These are phyloP conservation scores for Crioceris asparagi DNA, from an alignment of 2,888 invertebrate genomes.

Conservation along the genomic window DNA sequence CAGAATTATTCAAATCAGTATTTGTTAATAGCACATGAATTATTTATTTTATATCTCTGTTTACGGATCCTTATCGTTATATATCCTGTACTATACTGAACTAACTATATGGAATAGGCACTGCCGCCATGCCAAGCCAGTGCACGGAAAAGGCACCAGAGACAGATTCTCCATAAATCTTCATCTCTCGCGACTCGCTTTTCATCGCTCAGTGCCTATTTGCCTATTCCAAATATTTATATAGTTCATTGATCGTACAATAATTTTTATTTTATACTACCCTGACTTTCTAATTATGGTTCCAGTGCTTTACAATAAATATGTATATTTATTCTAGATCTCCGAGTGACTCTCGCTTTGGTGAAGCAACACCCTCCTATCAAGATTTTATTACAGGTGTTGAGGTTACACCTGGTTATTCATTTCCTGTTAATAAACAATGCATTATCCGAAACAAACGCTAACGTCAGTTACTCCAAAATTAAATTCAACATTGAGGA, in stretches of 20 bases:
- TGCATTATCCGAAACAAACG: background rate
- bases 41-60: no score
- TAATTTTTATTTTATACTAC: no score
- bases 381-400: conserved; percentile 19
- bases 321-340: conserved; percentile 11
- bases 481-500: background rate
- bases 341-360: conserved; percentile 13
- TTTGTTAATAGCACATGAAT: no score
- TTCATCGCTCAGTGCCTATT: background rate
- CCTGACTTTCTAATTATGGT: background rate
- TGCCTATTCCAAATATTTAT: background rate
- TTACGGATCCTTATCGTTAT: no score
- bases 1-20: no score
- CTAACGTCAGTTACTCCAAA: background rate
- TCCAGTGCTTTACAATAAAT: background rate
- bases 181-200: no score
- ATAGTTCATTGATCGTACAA: background rate
- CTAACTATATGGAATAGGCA: no score
- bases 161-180: no score
- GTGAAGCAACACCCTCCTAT: conserved; percentile 13
- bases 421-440: conserved; percentile 24
- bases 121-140: no score
- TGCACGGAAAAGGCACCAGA: no score
- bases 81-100: no score
- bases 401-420: conserved; percentile 25